phyloP scores from a whole-genome alignment of 2,888 invertebrate genomes.

The Cantharis nigra region DNA sequence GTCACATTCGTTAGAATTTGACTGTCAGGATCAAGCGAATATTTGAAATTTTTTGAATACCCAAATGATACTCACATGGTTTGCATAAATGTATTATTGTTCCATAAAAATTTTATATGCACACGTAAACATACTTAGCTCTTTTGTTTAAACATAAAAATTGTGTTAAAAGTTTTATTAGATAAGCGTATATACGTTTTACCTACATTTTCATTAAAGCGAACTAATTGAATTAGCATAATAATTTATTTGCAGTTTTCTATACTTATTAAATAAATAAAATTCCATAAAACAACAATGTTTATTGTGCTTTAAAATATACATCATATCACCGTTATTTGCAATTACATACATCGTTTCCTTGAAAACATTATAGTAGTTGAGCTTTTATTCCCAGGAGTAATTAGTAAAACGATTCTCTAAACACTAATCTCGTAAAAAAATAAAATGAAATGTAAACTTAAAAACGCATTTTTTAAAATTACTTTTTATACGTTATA shows the following conservation, averaged over 20 bases:
- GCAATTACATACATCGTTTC: not conserved
- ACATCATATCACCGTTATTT: not conserved
- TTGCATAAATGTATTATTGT: conserved; percentile 19
- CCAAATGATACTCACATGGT: conserved; percentile 13
- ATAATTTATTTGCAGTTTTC: not conserved
- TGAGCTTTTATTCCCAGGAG: not conserved
- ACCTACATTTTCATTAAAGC: not conserved
- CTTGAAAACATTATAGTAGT: not conserved
- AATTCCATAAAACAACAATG: not conserved
- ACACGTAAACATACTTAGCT: not conserved
- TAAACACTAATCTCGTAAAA: conserved; percentile 2
- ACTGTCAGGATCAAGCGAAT: conserved; percentile 19
- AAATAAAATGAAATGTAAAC: not conserved
- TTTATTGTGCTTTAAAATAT: not conserved
- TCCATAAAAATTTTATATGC: conserved; percentile 7
- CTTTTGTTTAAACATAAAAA: not conserved
- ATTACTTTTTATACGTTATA: not conserved
- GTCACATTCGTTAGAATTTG: conserved; percentile 23
- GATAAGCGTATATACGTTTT: not conserved
- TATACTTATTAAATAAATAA: not conserved
- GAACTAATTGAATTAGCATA: not conserved
- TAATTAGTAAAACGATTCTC: not conserved
- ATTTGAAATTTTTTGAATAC: conserved; percentile 10
- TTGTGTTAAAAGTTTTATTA: not conserved
- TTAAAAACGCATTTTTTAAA: not conserved